phyloP scores from a whole-genome alignment of 1,140 invertebrate species.

The Drosophila cardini region DNA sequence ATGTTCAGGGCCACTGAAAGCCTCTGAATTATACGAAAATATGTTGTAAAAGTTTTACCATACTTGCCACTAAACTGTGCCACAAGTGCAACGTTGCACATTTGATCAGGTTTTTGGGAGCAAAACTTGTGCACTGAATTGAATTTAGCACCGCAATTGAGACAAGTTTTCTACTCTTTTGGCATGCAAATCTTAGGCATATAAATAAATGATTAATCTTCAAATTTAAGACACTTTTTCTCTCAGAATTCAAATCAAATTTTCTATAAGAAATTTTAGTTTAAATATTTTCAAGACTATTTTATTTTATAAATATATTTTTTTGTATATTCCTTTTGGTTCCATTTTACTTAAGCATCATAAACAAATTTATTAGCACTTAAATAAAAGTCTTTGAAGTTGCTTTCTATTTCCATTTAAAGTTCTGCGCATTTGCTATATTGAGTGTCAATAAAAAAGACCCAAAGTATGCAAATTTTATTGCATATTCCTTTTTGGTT shows the following conservation, averaged over 20 bases:
- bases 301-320: too few species aligned
- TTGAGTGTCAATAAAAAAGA: too few species aligned
- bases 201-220: neutral
- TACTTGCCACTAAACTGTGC: conserved; percentile 10
- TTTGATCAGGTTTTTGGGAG: neutral
- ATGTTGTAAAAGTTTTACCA: conserved; percentile 12
- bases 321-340: too few species aligned
- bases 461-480: too few species aligned
- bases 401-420: too few species aligned
- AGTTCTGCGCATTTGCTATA: too few species aligned
- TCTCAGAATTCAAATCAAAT: neutral
- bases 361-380: too few species aligned
- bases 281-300: neutral
- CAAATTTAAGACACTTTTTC: too few species aligned
- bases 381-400: too few species aligned
- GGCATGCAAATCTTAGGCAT: conserved; percentile 12
- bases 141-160: conserved; percentile 22
- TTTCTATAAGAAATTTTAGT: neutral
- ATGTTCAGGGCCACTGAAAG: neutral
- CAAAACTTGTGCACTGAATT: conserved; percentile 12
- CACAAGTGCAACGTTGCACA: conserved; percentile 19
- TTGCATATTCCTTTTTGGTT: too few species aligned
- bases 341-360: too few species aligned
- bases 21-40: neutral
- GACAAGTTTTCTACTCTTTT: neutral